Percentiles rank a stretch among this genome's conserved stretches.
phyloP scores from a whole-genome alignment of 1,140 invertebrate genomes.

The Leguminivora glycinivorella region DNA sequence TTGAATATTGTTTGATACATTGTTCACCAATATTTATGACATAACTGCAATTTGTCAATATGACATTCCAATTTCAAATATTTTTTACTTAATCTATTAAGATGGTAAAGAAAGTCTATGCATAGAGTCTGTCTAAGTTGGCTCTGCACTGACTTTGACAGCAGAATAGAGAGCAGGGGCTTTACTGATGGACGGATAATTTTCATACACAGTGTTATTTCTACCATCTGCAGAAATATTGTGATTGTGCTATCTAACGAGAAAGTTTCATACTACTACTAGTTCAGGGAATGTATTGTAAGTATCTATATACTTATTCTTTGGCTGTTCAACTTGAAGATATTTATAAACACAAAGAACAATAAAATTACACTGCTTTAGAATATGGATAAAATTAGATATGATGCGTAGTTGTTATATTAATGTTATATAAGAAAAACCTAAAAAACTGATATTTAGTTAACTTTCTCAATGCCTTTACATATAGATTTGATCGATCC shows the following conservation, averaged over 20 bases:
- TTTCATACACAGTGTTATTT: no score
- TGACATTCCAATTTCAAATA: constrained; percentile 41
- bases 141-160: no score
- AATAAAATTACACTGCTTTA: background rate
- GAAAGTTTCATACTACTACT: no score
- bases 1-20: constrained; percentile 21
- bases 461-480: background rate
- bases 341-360: background rate
- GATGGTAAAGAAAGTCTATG: background rate
- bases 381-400: background rate
- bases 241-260: no score
- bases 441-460: background rate
- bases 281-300: no score
- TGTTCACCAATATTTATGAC: background rate
- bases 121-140: no score
- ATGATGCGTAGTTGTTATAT: background rate
- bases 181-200: no score
- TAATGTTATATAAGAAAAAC: background rate
- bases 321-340: background rate
- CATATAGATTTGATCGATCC: background rate
- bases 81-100: background rate
- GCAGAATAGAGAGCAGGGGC: background rate
- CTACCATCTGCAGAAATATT: no score
- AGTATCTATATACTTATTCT: no score
- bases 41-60: constrained; percentile 26